phyloP scores from a whole-genome alignment of 2,888 invertebrate species.

The Ephialtes manifestator region DNA sequence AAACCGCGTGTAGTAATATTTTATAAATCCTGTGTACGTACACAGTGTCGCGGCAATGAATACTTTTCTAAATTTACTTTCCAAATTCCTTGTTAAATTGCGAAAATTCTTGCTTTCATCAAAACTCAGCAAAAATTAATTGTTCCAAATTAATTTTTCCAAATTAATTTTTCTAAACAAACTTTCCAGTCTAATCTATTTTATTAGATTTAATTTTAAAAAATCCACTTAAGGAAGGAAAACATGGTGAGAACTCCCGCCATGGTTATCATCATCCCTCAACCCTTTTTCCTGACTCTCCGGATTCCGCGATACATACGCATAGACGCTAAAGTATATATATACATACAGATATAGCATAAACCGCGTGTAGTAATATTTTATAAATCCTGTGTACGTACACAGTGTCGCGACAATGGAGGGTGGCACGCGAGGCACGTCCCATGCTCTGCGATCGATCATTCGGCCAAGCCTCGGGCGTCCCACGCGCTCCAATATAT shows the following conservation, averaged over 20 bases:
- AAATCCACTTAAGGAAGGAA: too few species aligned
- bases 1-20: constrained; percentile 65
- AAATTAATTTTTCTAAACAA: too few species aligned
- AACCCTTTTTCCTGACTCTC: background rate
- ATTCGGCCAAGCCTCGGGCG: constrained; percentile 67
- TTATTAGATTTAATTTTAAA: too few species aligned
- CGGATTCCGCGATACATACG: background rate
- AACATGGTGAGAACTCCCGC: too few species aligned
- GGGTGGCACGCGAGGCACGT: constrained; percentile 72
- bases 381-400: constrained; percentile 69
- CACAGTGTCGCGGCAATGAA: constrained; percentile 69
- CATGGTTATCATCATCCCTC: background rate
- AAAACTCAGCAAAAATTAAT: too few species aligned
- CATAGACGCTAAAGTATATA: constrained; percentile 13
- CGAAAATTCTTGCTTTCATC: too few species aligned
- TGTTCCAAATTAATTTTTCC: too few species aligned
- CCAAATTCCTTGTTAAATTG: too few species aligned
- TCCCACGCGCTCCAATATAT: constrained; percentile 35
- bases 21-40: constrained; percentile 69
- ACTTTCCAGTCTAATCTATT: too few species aligned
- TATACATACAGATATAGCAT: constrained; percentile 30
- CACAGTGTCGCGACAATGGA: constrained; percentile 70
- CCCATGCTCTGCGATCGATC: constrained; percentile 70
- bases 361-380: constrained; percentile 65
- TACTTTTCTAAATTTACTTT: too few species aligned